These are phyloP conservation scores for Meliscaeva auricollis DNA, from an alignment of 2,888 invertebrate species.

Conservation along the genomic window DNA sequence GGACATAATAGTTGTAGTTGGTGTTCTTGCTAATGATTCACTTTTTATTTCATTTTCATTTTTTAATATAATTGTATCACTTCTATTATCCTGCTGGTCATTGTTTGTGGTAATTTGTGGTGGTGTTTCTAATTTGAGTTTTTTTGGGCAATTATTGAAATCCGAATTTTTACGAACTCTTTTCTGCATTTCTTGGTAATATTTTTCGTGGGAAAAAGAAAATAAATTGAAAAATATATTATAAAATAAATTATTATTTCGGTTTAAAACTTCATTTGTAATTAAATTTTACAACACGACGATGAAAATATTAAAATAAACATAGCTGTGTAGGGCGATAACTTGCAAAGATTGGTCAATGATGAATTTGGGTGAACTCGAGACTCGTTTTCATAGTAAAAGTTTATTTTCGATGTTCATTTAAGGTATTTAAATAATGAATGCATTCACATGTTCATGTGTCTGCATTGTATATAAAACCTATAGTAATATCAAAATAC, in stretches of 20 bases:
- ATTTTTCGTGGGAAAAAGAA: neutral
- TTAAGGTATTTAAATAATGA: too few relatives aligned
- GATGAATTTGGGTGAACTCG: neutral
- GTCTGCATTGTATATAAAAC: too few relatives aligned
- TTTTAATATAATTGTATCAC: slow-evolving; percentile 38
- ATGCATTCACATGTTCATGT: too few relatives aligned
- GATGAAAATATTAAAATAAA: slow-evolving; percentile 35
- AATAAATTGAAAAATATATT: slow-evolving; percentile 46
- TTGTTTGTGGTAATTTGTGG: slow-evolving; percentile 18
- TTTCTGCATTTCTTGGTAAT: slow-evolving; percentile 62
- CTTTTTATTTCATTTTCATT: slow-evolving; percentile 56
- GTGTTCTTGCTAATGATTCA: slow-evolving; percentile 45
- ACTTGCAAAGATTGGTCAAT: neutral
- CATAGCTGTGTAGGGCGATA: slow-evolving; percentile 10
- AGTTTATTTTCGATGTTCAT: neutral
- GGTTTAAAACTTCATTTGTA: slow-evolving; percentile 14
- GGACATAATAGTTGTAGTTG: slow-evolving; percentile 5
- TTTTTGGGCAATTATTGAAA: slow-evolving; percentile 58
- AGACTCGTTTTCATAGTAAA: neutral
- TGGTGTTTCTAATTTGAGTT: slow-evolving; percentile 55
- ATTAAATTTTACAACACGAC: neutral
- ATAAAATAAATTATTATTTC: slow-evolving; percentile 49
- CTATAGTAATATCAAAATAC: too few relatives aligned
- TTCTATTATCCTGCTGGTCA: slow-evolving; percentile 49
- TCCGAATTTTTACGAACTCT: slow-evolving; percentile 72